phyloP scores from a whole-genome alignment of 1,140 invertebrate genomes.

The Papilio helenus region DNA sequence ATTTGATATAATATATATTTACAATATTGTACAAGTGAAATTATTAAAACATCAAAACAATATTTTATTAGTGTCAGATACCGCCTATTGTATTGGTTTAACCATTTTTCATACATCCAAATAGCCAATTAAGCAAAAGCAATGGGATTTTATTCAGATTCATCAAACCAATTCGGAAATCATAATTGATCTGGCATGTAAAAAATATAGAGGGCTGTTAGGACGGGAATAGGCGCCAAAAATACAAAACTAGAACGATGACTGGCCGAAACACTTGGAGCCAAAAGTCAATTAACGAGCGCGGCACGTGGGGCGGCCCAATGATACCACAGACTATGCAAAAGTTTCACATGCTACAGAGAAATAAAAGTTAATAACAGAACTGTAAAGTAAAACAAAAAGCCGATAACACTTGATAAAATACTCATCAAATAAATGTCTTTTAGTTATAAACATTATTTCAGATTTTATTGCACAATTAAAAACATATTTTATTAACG shows the following conservation, averaged over 20 bases:
- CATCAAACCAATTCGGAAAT: constrained; percentile 82
- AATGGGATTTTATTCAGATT: constrained; percentile 81
- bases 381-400: not conserved
- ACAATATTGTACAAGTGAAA: not conserved
- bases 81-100: constrained; percentile 64
- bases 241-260: constrained; percentile 81
- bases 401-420: not conserved
- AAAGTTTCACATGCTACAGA: constrained; percentile 1
- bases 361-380: not conserved
- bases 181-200: constrained; percentile 81
- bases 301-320: constrained; percentile 65
- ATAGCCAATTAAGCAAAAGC: constrained; percentile 78
- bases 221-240: constrained; percentile 78
- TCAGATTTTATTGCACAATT: too few relatives aligned
- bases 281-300: constrained; percentile 77
- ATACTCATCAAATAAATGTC: too few relatives aligned
- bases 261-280: constrained; percentile 76
- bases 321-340: constrained; percentile 1
- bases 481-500: too few relatives aligned
- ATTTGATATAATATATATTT: too few relatives aligned
- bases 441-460: too few relatives aligned
- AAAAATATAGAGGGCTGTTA: constrained; percentile 80
- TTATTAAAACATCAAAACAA: constrained; percentile 39
- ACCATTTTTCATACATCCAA: constrained; percentile 76
- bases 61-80: constrained; percentile 54